These are phyloP conservation scores for Drosophila birchii DNA, from an alignment of 2,888 invertebrate genomes.

Conservation along the genomic window DNA sequence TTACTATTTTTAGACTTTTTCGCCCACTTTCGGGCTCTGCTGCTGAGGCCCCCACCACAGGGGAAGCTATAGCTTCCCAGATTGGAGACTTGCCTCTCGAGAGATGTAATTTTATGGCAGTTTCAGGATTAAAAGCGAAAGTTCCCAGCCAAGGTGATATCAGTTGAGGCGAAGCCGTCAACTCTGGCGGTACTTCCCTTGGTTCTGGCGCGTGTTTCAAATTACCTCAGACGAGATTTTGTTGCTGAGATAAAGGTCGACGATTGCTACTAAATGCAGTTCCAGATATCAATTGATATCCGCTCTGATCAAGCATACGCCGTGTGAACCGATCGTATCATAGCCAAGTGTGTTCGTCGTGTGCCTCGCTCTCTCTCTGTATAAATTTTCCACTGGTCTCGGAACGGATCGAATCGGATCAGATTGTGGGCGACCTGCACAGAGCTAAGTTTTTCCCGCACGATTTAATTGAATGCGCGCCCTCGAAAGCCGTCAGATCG, in stretches of 20 bases:
- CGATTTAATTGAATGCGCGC: slow-evolving; percentile 57
- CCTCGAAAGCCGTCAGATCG: slow-evolving; percentile 68
- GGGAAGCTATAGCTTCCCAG: background rate
- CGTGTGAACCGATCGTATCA: slow-evolving; percentile 46
- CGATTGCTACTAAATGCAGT: slow-evolving; percentile 16
- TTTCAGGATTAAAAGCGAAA: slow-evolving; percentile 37
- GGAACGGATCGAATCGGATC: background rate
- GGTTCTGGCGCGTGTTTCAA: slow-evolving; percentile 27
- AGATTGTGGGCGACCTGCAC: background rate
- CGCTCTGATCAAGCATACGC: slow-evolving; percentile 59
- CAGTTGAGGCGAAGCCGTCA: slow-evolving; percentile 8
- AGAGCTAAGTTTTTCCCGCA: slow-evolving; percentile 59
- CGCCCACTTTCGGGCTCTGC: background rate
- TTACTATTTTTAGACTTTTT: background rate
- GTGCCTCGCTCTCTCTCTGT: slow-evolving; percentile 13
- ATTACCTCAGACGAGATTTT: slow-evolving; percentile 17
- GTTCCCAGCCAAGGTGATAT: background rate
- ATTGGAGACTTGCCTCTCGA: background rate
- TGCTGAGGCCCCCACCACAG: background rate
- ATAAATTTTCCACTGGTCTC: slow-evolving; percentile 62
- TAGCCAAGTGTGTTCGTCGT: slow-evolving; percentile 3
- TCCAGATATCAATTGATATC: slow-evolving; percentile 39
- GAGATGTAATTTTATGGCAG: too few species aligned
- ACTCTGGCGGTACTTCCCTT: background rate
- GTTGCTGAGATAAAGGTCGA: background rate